Conservation (phyloP, 2,888 invertebrate species). For the Diaprepes abbreviatus region DNA sequence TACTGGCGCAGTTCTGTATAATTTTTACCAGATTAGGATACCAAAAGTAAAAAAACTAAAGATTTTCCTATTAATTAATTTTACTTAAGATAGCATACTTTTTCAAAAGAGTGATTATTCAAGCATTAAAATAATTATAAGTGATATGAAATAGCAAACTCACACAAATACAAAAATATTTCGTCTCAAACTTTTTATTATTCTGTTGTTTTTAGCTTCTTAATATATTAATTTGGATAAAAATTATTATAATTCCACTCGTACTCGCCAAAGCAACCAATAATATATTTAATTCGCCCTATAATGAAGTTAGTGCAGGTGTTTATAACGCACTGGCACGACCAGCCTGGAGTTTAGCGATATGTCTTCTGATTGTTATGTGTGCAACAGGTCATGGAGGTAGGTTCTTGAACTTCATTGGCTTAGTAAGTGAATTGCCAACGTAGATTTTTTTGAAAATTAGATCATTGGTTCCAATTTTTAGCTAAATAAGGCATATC, state of each 20-base stretch:
- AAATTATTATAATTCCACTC: neutral
- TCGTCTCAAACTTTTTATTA: too few relatives aligned
- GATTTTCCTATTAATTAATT: too few relatives aligned
- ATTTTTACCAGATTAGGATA: conserved; percentile 43
- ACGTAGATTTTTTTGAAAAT: too few relatives aligned
- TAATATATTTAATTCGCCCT: conserved; percentile 42
- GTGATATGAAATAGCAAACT: too few relatives aligned
- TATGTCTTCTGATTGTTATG: conserved; percentile 68
- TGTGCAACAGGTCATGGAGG: conserved; percentile 69
- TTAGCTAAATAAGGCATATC: too few relatives aligned
- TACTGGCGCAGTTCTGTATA: conserved; percentile 51
- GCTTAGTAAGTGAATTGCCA: too few relatives aligned
- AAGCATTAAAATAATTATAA: neutral
- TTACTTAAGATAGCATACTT: too few relatives aligned
- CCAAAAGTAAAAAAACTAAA: conserved; percentile 48
- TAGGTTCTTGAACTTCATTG: too few relatives aligned
- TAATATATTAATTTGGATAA: conserved; percentile 25
- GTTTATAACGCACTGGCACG: conserved; percentile 62
- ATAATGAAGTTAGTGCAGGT: conserved; percentile 45
- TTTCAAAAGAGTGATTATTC: neutral
- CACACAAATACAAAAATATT: too few relatives aligned
- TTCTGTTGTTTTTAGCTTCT: neutral
- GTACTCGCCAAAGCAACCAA: conserved; percentile 22
- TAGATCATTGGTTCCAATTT: too few relatives aligned
- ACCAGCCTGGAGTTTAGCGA: conserved; percentile 65